phyloP scores from a whole-genome alignment of 2,797 vertebrate species.

The Chanos chanos region DNA sequence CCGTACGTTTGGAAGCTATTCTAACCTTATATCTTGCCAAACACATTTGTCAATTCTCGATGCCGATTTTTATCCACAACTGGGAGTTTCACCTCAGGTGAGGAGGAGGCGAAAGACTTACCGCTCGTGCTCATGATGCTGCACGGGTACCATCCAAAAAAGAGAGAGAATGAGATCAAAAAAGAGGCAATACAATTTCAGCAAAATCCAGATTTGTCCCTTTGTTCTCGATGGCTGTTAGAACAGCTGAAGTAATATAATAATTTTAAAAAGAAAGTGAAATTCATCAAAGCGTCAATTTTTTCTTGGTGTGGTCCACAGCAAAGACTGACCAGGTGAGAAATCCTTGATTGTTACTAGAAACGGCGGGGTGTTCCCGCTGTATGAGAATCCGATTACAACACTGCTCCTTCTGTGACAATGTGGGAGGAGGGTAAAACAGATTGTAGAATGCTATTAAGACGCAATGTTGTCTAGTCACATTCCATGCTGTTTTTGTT shows the following conservation, averaged over 20 bases:
- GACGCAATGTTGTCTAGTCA: constrained; percentile 28
- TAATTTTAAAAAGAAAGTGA: background rate
- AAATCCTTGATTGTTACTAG: constrained; percentile 15
- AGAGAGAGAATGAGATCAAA: constrained; percentile 33
- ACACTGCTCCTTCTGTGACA: constrained; percentile 5
- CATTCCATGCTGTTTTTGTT: constrained; percentile 25
- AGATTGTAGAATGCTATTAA: constrained; percentile 20
- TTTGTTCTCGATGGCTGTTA: constrained; percentile 8
- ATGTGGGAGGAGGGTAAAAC: constrained; percentile 11
- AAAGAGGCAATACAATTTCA: constrained; percentile 13
- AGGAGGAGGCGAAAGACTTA: constrained; percentile 51
- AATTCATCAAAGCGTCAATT: background rate
- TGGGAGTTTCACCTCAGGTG: background rate
- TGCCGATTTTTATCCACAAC: constrained; percentile 9
- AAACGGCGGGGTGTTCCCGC: constrained; percentile 13
- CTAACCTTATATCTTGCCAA: too few species aligned
- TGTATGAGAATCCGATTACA: constrained; percentile 19
- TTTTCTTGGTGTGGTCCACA: background rate
- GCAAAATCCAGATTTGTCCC: background rate
- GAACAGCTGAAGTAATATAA: constrained; percentile 6
- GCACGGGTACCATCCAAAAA: constrained; percentile 56
- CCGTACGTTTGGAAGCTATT: too few species aligned
- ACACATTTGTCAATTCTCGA: too few species aligned
- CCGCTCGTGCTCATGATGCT: constrained; percentile 75
- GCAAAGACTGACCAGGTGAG: constrained; percentile 15